Conservation (phyloP, 2,113 vertebrate genomes). For the Pseudopipra pipra region DNA sequence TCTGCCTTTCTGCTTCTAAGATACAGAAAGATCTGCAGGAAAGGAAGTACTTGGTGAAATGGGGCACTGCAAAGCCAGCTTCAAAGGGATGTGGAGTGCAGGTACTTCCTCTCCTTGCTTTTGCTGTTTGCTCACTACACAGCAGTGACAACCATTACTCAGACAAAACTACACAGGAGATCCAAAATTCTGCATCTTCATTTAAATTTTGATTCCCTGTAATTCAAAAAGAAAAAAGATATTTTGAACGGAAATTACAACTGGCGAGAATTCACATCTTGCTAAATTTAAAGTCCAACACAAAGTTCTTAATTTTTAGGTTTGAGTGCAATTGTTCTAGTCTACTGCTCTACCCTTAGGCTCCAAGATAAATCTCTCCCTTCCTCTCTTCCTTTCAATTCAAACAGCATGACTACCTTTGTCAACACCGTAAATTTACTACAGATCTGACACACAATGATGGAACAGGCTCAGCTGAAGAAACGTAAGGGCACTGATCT, state of each 20-base stretch:
- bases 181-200: not conserved
- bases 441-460: not conserved
- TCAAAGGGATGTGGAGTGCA: not conserved
- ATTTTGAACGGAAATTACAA: not conserved
- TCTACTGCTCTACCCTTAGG: not conserved
- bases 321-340: not conserved
- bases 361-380: conserved; percentile 19
- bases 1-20: not conserved
- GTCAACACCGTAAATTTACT: conserved; percentile 29
- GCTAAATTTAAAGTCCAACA: not conserved
- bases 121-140: not conserved
- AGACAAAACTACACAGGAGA: not conserved
- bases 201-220: not conserved
- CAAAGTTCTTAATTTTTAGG: not conserved
- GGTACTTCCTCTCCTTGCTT: not conserved
- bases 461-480: not conserved
- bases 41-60: not conserved
- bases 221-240: not conserved
- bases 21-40: not conserved
- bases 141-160: not conserved
- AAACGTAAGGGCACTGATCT: not conserved
- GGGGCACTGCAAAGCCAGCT: not conserved
- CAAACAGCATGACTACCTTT: not conserved
- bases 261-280: not conserved
- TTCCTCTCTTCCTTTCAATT: not conserved